Conservation (phyloP, 2,888 invertebrate species). For the Trissoscelio sp. region DNA sequence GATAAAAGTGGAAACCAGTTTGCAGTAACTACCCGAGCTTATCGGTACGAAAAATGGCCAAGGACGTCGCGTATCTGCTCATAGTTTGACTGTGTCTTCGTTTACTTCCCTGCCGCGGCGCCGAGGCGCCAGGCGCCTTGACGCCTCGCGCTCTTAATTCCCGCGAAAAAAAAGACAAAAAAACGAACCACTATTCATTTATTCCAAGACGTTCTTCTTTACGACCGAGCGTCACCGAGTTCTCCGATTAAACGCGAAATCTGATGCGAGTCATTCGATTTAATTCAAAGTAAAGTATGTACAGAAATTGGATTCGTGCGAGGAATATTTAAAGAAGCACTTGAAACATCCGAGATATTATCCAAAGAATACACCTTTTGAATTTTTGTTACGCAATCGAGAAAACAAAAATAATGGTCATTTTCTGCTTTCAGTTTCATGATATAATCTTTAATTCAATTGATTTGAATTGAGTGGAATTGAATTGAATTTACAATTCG, state of each 20-base stretch:
- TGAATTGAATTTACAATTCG: not conserved
- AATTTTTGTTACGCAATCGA: conserved; percentile 22
- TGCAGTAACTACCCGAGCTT: conserved; percentile 74
- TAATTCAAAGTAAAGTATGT: conserved; percentile 36
- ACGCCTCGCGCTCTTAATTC: conserved; percentile 32
- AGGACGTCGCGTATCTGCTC: conserved; percentile 74
- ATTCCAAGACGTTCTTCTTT: conserved; percentile 34
- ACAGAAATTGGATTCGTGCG: conserved; percentile 46
- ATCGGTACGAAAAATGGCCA: conserved; percentile 74
- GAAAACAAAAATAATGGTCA: not conserved
- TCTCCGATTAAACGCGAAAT: conserved; percentile 50
- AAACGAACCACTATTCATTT: conserved; percentile 46
- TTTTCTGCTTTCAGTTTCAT: not conserved
- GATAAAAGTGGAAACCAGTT: conserved; percentile 76
- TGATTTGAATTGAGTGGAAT: not conserved
- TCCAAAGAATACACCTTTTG: not conserved
- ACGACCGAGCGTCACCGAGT: conserved; percentile 31
- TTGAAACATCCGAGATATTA: not conserved
- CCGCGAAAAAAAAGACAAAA: conserved; percentile 5
- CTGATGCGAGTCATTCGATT: conserved; percentile 51
- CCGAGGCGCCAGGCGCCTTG: conserved; percentile 68
- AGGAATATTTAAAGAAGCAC: conserved; percentile 34
- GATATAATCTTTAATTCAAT: not conserved
- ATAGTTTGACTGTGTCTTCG: conserved; percentile 54
- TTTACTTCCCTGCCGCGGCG: conserved; percentile 65